Base-by-base conservation (phyloP, 2,113 vertebrate species). In the Sylvietta virens region DNA sequence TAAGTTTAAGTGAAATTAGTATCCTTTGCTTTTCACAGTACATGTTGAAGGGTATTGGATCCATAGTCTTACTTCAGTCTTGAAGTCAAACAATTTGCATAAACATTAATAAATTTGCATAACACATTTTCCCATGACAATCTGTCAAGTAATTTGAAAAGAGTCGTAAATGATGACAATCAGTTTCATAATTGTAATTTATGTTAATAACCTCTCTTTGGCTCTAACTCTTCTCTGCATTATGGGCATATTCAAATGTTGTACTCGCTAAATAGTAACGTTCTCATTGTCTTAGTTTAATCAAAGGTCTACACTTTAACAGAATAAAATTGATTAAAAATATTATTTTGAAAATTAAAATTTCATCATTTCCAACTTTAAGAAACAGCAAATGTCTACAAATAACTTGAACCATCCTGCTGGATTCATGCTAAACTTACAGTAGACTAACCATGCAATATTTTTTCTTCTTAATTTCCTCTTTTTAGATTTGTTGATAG, bases 141-240 rank as follows among this genome's bases (percentile, higher is more conserved):
- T 93, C 81, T 94, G 85, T 95, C 95, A 94, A 91, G 74, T 80
- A 92, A 90, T 95, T 95, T 91, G 71, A 87, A 88, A 81, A 77
- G 71, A 76, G 33, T 81, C 0, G 0, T 81, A 96, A 95, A 91
- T 91, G 9, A 90, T 95, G 91, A 95, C 86, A 90, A 96, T 94
- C 83, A 92, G n/a, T 80, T 95, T 80, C 66, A 47, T 89, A 91
- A 95, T 79, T 95, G 31, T 39, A 81, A 24, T 91, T 94, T 91
- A 84, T 79, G 44, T 78, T 95, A 94, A 94, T 82, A 93, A 51
- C 21, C 6, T 84, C 39, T 88, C 35, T 39, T 33, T 44, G 28
- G 10, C 37, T 88, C 10, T 48, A 65, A 62, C 50, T 85, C 21
- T 89, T 81, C 71, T 74, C 58, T 85, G n/a, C 31, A n/a, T 65